phyloP scores from a whole-genome alignment of 1,140 invertebrate species.

The Nymphalis io region DNA sequence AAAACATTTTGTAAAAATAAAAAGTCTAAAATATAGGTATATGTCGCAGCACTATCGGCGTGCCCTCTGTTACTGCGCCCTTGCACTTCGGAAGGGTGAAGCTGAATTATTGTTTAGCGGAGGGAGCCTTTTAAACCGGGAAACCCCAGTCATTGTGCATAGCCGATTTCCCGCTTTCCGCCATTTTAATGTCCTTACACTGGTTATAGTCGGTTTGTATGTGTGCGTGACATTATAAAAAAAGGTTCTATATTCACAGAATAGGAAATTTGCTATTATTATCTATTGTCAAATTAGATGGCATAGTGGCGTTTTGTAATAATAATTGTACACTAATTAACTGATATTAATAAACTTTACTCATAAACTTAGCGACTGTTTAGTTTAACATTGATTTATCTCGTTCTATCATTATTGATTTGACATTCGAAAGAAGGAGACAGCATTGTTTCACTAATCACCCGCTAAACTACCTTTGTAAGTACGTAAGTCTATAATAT shows the following conservation, averaged over 20 bases:
- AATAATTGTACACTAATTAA: no score
- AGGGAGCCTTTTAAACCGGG: slow-evolving; percentile 74
- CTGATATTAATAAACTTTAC: no score
- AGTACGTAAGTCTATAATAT: no score
- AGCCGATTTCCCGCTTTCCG: slow-evolving; percentile 75
- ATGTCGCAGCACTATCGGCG: slow-evolving; percentile 32
- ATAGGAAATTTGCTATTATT: neutral
- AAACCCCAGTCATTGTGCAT: slow-evolving; percentile 77
- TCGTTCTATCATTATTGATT: no score
- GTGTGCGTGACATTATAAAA: slow-evolving; percentile 31
- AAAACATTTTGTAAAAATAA: no score
- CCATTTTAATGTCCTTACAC: slow-evolving; percentile 71
- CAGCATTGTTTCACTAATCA: no score
- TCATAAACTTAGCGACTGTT: no score
- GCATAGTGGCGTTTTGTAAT: no score
- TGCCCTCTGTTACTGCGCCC: slow-evolving; percentile 73
- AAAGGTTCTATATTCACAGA: slow-evolving; percentile 1
- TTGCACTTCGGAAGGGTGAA: slow-evolving; percentile 79
- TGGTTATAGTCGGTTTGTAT: slow-evolving; percentile 39
- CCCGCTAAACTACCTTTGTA: no score
- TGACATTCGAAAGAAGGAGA: no score
- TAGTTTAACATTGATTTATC: no score
- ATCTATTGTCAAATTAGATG: neutral
- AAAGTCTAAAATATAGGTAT: neutral
- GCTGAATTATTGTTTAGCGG: slow-evolving; percentile 79